Evolutionary conservation across 1,140 invertebrate species (phyloP), one percentile per base, ranked within the genome.

Genomic region (Teleogryllus occipitalis): DNA sequence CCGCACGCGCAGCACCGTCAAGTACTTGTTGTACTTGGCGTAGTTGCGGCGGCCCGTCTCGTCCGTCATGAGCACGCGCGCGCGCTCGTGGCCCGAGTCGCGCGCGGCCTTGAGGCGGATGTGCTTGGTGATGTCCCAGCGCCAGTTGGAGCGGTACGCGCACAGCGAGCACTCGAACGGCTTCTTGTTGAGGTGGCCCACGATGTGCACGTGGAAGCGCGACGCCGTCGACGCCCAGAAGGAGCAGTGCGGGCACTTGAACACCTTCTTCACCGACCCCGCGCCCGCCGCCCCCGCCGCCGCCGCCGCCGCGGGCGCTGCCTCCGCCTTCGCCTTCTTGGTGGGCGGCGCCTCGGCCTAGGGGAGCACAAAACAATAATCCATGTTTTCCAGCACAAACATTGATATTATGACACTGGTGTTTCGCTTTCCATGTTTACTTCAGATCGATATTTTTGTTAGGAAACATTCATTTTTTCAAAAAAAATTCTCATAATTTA

Each of bases 71-170:
- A 97, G 87, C 77, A 97, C 93, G 86, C 93, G 93, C 73, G 93
- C 92, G 78, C 88, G 89, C 82, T 90, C 89, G 85, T 97, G 94
- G 72, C 91, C 91, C 79, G 90, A 90, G 88, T 97, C 96, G 79
- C 94, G 88, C 18, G 92, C 92, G 18, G 93, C 92, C 88, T 96
- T 97, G 82, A 97, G 87, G 84, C 95, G 93, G 80, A 98, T 97
- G 85, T 98, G 97, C 87, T 98, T 98, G 74, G 95, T 97, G 80
- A 98, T 96, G 87, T 97, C 96, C 96, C 96, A 97, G 81, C 95
- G 90, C 96, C 96, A 97, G 86, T 97, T 97, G 39, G 95, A 97
- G 81, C 95, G 92, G 84, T 97, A 96, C 39, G 93, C 91, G 87
- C 97, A 98, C 7, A 95, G 88, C 7, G 96, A 98, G 88, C 97